Base-by-base conservation (phyloP, 1,140 invertebrate genomes). In the Archegozetes longisetosus region DNA sequence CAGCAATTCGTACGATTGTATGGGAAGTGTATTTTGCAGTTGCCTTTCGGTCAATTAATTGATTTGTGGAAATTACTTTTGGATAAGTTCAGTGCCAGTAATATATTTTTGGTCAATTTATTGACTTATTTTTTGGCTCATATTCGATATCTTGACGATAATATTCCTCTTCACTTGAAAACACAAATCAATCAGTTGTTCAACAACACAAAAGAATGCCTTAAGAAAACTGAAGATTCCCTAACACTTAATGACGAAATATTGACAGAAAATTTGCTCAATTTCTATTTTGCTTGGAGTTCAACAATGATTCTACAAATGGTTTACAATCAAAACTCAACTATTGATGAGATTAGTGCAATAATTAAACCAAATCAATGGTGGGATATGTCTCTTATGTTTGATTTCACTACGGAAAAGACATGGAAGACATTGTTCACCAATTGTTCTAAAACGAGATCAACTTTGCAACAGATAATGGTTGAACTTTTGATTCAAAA, bases 1-100 rank as follows among this genome's bases (percentile, higher is more conserved):
- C n/a, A n/a, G n/a, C n/a, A n/a, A n/a, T n/a, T n/a, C n/a, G n/a
- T n/a, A n/a, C n/a, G n/a, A n/a, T n/a, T n/a, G n/a, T n/a, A n/a
- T n/a, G n/a, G n/a, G n/a, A n/a, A n/a, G n/a, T n/a, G n/a, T n/a
- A n/a, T n/a, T n/a, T n/a, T n/a, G n/a, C n/a, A 94, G 57, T 84
- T 85, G 51, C 27, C 51, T 61, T 58, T 58, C 48, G 55, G 55
- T 46, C 61, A 62, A 27, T 52, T 24, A n/a, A 28, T 53, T 53
- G 48, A 53, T 29, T 53, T 53, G 24, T 57, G 61, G 50, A 56
- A 57, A 47, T 47, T 58, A 20, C 53, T 62, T 50, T 26, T 23
- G 48, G 61, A 62, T 17, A 40, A 40, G 6, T 40, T 40, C 32
- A 40, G 17, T 40, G 32, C 6, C 6, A 17, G 17, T 17, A 40